Evolutionary conservation across 2,113 vertebrate species (phyloP).

Genomic region (Gadus chalcogrammus): DNA sequence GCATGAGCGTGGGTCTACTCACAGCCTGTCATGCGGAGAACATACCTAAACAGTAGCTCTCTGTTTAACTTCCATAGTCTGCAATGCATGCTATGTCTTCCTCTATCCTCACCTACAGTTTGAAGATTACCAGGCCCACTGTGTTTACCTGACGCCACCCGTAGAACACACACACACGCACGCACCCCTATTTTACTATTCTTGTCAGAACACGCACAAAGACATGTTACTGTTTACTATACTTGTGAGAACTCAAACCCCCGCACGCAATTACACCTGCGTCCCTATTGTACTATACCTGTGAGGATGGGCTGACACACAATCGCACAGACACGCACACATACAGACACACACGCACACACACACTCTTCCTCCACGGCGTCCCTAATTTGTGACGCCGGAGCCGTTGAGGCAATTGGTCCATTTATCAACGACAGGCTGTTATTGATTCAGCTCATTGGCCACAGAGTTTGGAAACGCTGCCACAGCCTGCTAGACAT

Average conservation of each 20-base stretch:
- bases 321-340: neutral
- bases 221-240: too few relatives aligned
- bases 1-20: too few relatives aligned
- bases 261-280: too few relatives aligned
- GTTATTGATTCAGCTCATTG: constrained; percentile 62
- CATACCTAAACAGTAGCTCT: too few relatives aligned
- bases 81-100: constrained; percentile 24
- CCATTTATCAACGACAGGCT: constrained; percentile 70
- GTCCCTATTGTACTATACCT: too few relatives aligned
- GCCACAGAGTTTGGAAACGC: constrained; percentile 51
- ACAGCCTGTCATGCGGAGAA: too few relatives aligned
- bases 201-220: too few relatives aligned
- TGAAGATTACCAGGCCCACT: constrained; percentile 50
- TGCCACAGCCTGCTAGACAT: constrained; percentile 48
- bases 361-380: constrained; percentile 46
- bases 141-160: constrained; percentile 42
- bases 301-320: too few relatives aligned
- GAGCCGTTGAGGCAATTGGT: constrained; percentile 66
- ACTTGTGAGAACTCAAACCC: too few relatives aligned
- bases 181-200: too few relatives aligned
- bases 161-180: constrained; percentile 9
- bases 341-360: constrained; percentile 20
- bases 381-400: constrained; percentile 46
- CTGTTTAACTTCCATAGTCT: neutral
- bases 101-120: constrained; percentile 14